Evolutionary conservation across 2,797 vertebrate species (phyloP).

Genomic region (Gorsachius magnificus): DNA sequence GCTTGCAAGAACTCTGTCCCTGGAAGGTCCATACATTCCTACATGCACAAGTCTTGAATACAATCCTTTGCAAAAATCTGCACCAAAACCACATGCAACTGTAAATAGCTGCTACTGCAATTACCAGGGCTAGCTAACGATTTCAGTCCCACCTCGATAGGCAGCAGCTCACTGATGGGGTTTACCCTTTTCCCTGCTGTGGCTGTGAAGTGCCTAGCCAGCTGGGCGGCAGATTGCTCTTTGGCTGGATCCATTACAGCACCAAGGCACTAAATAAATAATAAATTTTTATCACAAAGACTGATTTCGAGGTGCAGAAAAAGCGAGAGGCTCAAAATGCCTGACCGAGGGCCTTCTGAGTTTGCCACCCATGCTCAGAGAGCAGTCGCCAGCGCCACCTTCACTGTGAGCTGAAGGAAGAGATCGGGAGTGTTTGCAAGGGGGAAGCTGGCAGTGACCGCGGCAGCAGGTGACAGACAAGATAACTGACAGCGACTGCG

Average conservation of each 20-base stretch:
- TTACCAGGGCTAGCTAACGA: background rate
- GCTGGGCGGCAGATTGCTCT: background rate
- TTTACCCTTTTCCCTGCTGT: background rate
- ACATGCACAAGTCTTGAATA: fast-evolving
- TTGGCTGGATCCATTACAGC: background rate
- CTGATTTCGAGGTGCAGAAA: background rate
- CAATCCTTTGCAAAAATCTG: background rate
- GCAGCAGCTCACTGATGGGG: background rate
- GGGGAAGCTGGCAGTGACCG: background rate
- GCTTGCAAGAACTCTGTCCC: background rate
- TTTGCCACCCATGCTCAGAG: background rate
- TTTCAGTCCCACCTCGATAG: background rate
- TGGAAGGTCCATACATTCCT: fast-evolving
- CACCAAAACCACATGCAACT: background rate
- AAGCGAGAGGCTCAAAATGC: background rate
- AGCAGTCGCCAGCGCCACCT: background rate
- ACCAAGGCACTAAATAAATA: background rate
- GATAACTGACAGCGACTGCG: background rate
- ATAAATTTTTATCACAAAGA: background rate
- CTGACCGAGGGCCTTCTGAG: background rate
- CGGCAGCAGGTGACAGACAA: background rate
- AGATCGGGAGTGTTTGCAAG: background rate
- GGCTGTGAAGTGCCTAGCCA: background rate
- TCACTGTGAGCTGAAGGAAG: background rate
- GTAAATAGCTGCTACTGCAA: background rate